These are phyloP conservation scores for Tamias sibiricus DNA, from an alignment of 2,113 vertebrate genomes.

Conservation along the genomic window DNA sequence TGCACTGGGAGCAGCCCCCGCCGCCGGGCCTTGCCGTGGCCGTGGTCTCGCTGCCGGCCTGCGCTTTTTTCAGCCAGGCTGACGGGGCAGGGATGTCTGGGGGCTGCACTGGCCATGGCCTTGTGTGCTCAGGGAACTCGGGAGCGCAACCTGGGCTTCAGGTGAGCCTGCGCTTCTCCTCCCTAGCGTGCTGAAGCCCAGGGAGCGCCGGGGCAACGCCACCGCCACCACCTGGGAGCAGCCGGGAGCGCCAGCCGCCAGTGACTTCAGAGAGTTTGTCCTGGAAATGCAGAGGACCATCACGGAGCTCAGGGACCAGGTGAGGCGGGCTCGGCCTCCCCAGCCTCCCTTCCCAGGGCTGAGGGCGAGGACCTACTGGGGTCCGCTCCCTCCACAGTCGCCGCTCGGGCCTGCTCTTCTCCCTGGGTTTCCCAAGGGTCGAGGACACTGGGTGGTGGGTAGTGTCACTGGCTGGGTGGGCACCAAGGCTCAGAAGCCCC, in stretches of 20 bases:
- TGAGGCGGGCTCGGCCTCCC: constrained; percentile 45
- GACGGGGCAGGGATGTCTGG: not conserved
- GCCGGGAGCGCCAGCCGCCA: constrained; percentile 84
- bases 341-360: no score
- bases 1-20: no score
- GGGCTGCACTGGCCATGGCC: not conserved
- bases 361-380: no score
- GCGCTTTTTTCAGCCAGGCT: no score
- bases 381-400: fast-evolving
- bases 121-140: not conserved
- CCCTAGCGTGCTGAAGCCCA: constrained; percentile 83
- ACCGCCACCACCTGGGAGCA: constrained; percentile 83
- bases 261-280: constrained; percentile 96
- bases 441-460: no score
- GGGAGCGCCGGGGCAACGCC: constrained; percentile 82
- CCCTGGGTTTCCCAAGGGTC: fast-evolving
- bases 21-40: no score
- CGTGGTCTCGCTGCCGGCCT: not conserved
- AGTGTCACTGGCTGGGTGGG: not conserved
- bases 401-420: not conserved
- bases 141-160: not conserved
- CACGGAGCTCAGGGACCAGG: constrained; percentile 96
- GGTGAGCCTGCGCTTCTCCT: not conserved
- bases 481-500: not conserved
- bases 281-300: constrained; percentile 97